Conservation (phyloP, 1,140 invertebrate species). For the Meloidogyne floridensis region DNA sequence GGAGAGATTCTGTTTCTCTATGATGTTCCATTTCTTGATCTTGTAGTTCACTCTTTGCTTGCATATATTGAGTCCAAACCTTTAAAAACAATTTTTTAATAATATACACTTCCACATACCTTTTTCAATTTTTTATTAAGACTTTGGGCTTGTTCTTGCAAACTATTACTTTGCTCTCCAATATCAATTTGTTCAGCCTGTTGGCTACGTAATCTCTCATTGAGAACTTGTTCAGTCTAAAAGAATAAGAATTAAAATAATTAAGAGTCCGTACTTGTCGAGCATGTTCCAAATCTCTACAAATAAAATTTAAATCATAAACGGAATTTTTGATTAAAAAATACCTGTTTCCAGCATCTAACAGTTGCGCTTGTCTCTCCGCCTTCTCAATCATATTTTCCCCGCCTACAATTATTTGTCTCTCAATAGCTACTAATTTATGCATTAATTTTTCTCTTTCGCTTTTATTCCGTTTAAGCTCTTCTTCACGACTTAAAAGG, state of each 20-base stretch:
- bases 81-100: slow-evolving; percentile 4
- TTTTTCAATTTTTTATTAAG: slow-evolving; percentile 79
- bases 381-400: slow-evolving; percentile 97
- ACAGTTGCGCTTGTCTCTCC: slow-evolving; percentile 84
- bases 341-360: slow-evolving; percentile 79
- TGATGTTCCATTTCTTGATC: slow-evolving; percentile 91
- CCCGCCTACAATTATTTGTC: slow-evolving; percentile 93
- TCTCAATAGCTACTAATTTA: slow-evolving; percentile 86
- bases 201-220: slow-evolving; percentile 69
- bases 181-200: slow-evolving; percentile 87
- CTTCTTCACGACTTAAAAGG: slow-evolving; percentile 45
- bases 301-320: slow-evolving; percentile 14
- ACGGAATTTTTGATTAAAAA: slow-evolving; percentile 15
- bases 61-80: slow-evolving; percentile 67
- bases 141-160: slow-evolving; percentile 88
- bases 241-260: neutral
- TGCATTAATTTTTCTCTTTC: slow-evolving; percentile 75
- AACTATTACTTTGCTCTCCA: slow-evolving; percentile 88
- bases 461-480: slow-evolving; percentile 66
- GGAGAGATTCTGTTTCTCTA: slow-evolving; percentile 88
- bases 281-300: slow-evolving; percentile 79
- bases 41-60: slow-evolving; percentile 81
- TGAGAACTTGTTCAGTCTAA: slow-evolving; percentile 70
- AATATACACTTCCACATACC: neutral
- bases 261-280: slow-evolving; percentile 77